Conservation (phyloP, 1,140 invertebrate genomes). For the Drosophila pachea region DNA sequence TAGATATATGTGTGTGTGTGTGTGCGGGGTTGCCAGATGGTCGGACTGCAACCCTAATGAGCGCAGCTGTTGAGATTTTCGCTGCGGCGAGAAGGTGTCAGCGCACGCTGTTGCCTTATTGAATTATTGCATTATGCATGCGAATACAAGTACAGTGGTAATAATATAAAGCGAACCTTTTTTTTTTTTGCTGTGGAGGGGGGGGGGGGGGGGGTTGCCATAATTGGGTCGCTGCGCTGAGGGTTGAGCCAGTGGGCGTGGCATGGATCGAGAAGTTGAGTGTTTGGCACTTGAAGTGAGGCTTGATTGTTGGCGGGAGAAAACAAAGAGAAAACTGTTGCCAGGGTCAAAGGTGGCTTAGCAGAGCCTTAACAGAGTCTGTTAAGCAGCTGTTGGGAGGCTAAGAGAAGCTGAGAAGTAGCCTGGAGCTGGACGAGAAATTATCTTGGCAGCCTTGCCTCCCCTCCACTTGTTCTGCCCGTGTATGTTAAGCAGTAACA, state of each 20-base stretch:
- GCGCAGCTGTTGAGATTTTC: slow-evolving; percentile 67
- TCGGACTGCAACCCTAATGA: slow-evolving; percentile 62
- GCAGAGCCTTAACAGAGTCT: not conserved
- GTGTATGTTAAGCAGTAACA: not conserved
- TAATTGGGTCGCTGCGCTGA: slow-evolving; percentile 31
- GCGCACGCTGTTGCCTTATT: slow-evolving; percentile 68
- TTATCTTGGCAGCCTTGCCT: too few relatives aligned
- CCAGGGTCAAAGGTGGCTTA: not conserved
- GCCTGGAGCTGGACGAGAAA: too few relatives aligned
- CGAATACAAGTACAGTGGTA: slow-evolving; percentile 31
- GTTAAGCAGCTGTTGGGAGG: too few relatives aligned
- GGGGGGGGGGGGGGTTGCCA: too few relatives aligned
- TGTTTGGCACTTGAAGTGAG: slow-evolving; percentile 43
- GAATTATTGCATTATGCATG: slow-evolving; percentile 62
- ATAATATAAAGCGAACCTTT: slow-evolving; percentile 38
- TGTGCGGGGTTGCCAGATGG: not conserved
- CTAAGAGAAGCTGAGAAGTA: too few relatives aligned
- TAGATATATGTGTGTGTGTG: not conserved
- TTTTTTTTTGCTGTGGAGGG: too few relatives aligned
- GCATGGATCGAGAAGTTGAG: slow-evolving; percentile 45
- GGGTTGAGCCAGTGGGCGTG: slow-evolving; percentile 41
- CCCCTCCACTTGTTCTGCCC: too few relatives aligned
- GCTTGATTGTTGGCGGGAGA: slow-evolving; percentile 47
- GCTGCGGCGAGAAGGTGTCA: slow-evolving; percentile 51
- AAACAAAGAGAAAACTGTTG: slow-evolving; percentile 33